Conservation (phyloP, 2,888 invertebrate genomes). For the Aspidiotus destructor region DNA sequence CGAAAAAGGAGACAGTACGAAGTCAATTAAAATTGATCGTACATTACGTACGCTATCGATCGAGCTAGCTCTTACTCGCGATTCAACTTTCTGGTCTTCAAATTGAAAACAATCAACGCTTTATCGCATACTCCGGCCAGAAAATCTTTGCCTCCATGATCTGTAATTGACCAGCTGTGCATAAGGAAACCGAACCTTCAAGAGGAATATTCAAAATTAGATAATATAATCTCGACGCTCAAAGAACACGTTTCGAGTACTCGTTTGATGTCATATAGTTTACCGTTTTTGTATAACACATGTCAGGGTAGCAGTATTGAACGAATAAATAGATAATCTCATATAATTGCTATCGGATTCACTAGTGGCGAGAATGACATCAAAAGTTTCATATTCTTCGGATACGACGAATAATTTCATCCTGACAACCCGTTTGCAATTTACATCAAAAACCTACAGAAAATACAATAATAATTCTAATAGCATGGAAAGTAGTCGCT, state of each 20-base stretch:
- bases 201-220: background rate
- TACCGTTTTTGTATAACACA: slow-evolving; percentile 6
- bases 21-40: background rate
- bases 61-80: slow-evolving; percentile 8
- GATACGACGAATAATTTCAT: slow-evolving; percentile 19
- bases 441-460: slow-evolving; percentile 15
- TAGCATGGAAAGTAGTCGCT: background rate
- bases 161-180: slow-evolving; percentile 29
- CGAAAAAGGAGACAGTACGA: background rate
- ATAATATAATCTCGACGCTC: background rate
- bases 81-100: slow-evolving; percentile 8
- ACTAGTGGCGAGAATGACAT: slow-evolving; percentile 13
- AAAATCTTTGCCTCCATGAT: slow-evolving; percentile 23
- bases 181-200: slow-evolving; percentile 21
- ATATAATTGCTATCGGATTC: background rate
- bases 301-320: background rate
- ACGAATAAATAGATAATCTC: slow-evolving; percentile 9
- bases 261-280: background rate
- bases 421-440: slow-evolving; percentile 8
- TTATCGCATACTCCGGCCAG: slow-evolving; percentile 12
- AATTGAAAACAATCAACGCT: slow-evolving; percentile 10
- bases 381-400: slow-evolving; percentile 15
- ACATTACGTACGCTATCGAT: background rate
- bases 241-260: too few species aligned
- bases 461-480: background rate